phyloP scores from a whole-genome alignment of 2,888 invertebrate species.

The Nowickia ferox region DNA sequence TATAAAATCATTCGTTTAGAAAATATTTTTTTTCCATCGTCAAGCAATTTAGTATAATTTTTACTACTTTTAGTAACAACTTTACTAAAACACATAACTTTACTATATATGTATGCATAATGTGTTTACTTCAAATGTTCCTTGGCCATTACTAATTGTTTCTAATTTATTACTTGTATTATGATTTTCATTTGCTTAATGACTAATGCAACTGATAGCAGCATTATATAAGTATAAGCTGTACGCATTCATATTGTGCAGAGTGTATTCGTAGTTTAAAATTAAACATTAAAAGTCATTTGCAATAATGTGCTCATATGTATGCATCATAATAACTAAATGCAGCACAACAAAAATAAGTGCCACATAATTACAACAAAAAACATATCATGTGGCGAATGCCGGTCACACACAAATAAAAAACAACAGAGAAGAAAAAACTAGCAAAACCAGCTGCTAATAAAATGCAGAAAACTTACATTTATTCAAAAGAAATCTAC shows the following conservation, averaged over 20 bases:
- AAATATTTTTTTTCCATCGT: no score
- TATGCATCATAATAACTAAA: constrained; percentile 65
- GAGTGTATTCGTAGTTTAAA: constrained; percentile 45
- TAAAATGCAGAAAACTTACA: constrained; percentile 61
- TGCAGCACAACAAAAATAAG: constrained; percentile 36
- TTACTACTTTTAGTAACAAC: background rate
- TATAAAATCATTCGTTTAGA: no score
- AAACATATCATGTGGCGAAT: constrained; percentile 65
- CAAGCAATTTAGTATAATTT: no score
- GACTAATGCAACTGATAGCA: constrained; percentile 62
- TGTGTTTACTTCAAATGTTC: background rate
- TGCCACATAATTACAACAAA: constrained; percentile 70
- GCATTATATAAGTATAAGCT: constrained; percentile 11
- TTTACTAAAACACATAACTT: background rate
- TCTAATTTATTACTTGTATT: constrained; percentile 1
- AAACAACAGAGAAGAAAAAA: constrained; percentile 32
- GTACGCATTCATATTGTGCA: background rate
- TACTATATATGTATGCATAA: no score
- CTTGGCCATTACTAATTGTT: constrained; percentile 29
- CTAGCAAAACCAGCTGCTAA: constrained; percentile 72
- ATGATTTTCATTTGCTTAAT: constrained; percentile 46
- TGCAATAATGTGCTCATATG: constrained; percentile 68
- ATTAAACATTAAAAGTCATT: constrained; percentile 66
- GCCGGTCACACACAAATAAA: constrained; percentile 48
- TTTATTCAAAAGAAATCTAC: constrained; percentile 65